phyloP scores from a whole-genome alignment of 2,113 vertebrate genomes.

The Callopanchax toddi region DNA sequence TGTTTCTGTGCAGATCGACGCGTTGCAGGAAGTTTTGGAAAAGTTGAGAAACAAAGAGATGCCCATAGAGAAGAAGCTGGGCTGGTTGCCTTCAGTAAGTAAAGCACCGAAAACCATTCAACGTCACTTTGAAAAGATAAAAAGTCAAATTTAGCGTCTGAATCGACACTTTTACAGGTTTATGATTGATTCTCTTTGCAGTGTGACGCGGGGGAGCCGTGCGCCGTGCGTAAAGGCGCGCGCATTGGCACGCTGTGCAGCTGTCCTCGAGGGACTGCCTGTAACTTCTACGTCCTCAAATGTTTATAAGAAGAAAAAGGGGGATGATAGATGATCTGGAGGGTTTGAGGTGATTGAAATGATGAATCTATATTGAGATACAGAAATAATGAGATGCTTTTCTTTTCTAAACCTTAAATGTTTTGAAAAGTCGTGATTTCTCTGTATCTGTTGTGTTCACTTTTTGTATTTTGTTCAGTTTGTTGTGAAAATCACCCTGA shows the following conservation, averaged over 20 bases:
- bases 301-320: slow-evolving; percentile 76
- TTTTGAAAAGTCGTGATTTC: not conserved
- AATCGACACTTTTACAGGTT: not conserved
- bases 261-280: slow-evolving; percentile 81
- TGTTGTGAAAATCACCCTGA: not conserved
- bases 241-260: slow-evolving; percentile 84
- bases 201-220: slow-evolving; percentile 82
- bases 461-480: not conserved
- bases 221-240: slow-evolving; percentile 83
- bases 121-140: too few species aligned
- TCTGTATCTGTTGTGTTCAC: not conserved
- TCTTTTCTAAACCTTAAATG: not conserved
- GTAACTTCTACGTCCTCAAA: slow-evolving; percentile 83
- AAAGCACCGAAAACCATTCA: not conserved
- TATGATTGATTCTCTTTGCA: slow-evolving; percentile 38
- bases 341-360: not conserved
- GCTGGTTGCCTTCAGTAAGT: slow-evolving; percentile 82
- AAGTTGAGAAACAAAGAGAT: slow-evolving; percentile 78
- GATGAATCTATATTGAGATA: too few species aligned
- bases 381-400: not conserved
- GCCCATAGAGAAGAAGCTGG: slow-evolving; percentile 80
- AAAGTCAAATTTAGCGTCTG: too few species aligned
- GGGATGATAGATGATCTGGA: not conserved
- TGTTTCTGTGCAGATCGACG: slow-evolving; percentile 72
- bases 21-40: slow-evolving; percentile 80